These are phyloP conservation scores for Echinarachnius parma DNA, from an alignment of 53 echinoderm and acorn worm species.

Conservation along the genomic window DNA sequence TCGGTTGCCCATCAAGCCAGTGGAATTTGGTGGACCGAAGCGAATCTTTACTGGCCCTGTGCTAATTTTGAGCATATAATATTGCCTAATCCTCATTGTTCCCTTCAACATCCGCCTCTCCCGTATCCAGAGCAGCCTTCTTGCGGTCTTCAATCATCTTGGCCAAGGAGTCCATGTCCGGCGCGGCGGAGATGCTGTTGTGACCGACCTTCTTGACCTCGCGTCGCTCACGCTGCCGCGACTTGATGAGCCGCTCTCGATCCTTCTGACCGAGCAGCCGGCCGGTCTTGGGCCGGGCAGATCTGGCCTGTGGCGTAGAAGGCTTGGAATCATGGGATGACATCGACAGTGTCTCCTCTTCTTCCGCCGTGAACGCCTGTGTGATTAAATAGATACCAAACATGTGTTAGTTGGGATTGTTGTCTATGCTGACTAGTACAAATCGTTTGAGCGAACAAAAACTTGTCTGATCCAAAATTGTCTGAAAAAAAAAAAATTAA, in stretches of 20 bases:
- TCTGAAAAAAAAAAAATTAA: no score
- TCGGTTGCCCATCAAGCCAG: no score
- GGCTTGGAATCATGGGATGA: conserved; percentile 39
- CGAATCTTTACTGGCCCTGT: no score
- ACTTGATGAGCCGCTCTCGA: conserved; percentile 73
- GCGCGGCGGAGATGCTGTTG: conserved; percentile 76
- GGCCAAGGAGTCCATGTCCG: conserved; percentile 89
- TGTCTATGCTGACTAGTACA: no score
- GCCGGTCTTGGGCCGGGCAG: conserved; percentile 49
- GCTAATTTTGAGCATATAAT: no score
- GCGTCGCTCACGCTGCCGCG: conserved; percentile 54
- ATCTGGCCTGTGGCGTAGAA: conserved; percentile 18
- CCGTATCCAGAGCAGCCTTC: conserved; percentile 39
- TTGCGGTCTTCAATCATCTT: conserved; percentile 77
- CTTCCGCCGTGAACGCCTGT: conserved; percentile 58
- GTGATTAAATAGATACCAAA: no score
- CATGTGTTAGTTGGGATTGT: no score
- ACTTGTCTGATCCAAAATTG: no score
- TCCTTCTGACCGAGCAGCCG: conserved; percentile 69
- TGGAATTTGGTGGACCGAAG: no score
- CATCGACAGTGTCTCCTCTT: conserved; percentile 45
- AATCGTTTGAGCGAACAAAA: no score
- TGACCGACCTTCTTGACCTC: conserved; percentile 37
- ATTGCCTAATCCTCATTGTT: no score
- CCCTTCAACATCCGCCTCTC: conserved; percentile 32